Percentiles rank a stretch among this genome's conserved stretches.
Conservation (phyloP, 2,888 invertebrate genomes). For the Stenotaenia linearis region DNA sequence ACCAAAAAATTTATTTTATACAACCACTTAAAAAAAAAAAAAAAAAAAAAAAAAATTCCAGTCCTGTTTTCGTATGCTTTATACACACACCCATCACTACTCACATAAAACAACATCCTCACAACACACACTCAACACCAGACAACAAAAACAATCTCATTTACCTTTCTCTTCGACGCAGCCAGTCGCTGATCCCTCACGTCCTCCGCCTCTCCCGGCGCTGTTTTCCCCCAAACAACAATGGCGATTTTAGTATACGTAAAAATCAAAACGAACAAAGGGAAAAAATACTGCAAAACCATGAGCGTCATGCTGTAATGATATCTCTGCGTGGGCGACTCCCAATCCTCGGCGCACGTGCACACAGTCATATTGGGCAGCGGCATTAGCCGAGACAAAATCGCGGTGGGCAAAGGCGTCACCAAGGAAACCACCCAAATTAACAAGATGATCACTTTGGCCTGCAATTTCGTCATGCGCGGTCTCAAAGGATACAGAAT, state of each 20-base stretch:
- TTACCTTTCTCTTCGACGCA: constrained; percentile 77
- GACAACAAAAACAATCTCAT: not conserved
- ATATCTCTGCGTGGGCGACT: constrained; percentile 37
- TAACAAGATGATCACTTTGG: constrained; percentile 61
- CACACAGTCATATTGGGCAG: constrained; percentile 31
- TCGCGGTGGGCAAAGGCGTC: constrained; percentile 73
- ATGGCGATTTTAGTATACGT: constrained; percentile 80
- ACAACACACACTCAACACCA: no score
- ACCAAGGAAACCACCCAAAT: constrained; percentile 72
- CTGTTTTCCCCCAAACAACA: constrained; percentile 78
- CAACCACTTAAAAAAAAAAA: no score
- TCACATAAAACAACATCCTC: no score
- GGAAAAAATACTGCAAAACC: constrained; percentile 74
- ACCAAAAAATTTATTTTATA: no score
- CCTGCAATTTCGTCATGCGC: constrained; percentile 66
- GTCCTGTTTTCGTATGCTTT: no score
- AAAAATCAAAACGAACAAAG: constrained; percentile 70
- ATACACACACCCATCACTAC: no score
- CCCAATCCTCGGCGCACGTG: constrained; percentile 40
- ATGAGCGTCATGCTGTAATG: constrained; percentile 67
- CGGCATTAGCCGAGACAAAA: constrained; percentile 57
- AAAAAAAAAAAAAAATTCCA: no score
- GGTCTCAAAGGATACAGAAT: constrained; percentile 83
- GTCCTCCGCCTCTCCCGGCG: constrained; percentile 82
- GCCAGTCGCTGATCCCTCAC: constrained; percentile 75